Conservation (phyloP, 2,888 invertebrate species). For the Drosophila sordidapex region DNA sequence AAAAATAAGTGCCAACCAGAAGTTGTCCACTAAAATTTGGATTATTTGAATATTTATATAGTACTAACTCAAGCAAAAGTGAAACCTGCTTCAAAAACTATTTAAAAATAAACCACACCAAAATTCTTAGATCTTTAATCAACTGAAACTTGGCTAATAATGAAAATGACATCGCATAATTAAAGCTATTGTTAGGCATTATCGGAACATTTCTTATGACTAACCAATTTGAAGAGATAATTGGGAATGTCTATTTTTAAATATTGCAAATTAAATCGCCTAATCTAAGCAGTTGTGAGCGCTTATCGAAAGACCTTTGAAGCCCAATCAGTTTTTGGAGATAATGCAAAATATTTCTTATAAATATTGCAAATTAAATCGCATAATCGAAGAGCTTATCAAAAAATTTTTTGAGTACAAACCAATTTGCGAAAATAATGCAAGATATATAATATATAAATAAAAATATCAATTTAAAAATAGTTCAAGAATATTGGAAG, state of each 20-base stretch:
- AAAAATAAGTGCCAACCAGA: fast-evolving
- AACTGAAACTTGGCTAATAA: background rate
- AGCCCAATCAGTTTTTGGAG: background rate
- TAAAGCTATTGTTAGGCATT: background rate
- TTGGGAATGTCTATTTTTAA: background rate
- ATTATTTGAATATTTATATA: background rate
- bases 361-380: background rate
- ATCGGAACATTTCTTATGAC: background rate
- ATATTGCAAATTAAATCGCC: background rate
- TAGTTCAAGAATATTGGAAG: background rate
- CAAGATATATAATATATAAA: background rate
- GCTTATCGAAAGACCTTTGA: background rate
- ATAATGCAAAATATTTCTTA: background rate
- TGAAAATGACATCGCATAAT: background rate
- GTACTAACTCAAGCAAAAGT: background rate
- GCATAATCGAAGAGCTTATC: background rate
- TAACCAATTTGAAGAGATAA: background rate
- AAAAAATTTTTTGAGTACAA: background rate
- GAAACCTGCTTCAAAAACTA: background rate
- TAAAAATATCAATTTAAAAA: background rate
- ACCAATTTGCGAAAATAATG: background rate
- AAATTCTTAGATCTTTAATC: background rate
- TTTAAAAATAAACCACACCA: background rate
- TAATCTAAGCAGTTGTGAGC: background rate
- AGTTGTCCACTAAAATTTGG: background rate